Conservation (phyloP, 2,113 vertebrate species). For the Callospermophilus lateralis region DNA sequence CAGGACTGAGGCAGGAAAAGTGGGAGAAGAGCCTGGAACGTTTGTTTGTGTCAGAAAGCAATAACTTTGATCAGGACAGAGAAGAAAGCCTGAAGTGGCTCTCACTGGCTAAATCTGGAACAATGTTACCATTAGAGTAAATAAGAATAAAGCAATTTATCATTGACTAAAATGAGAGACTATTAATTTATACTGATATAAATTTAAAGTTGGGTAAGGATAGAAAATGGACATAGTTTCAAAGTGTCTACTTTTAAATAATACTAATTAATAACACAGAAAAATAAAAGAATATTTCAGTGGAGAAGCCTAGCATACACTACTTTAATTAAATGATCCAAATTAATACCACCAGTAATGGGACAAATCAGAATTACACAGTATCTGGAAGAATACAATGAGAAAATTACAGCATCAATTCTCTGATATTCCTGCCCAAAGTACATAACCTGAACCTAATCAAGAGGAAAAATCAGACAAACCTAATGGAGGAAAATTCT, state of each 20-base stretch:
- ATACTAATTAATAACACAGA: background rate
- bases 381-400: background rate
- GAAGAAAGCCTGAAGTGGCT: background rate
- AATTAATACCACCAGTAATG: background rate
- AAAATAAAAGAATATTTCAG: background rate
- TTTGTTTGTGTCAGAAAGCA: background rate
- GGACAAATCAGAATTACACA: background rate
- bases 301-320: background rate
- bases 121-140: background rate
- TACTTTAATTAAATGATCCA: background rate
- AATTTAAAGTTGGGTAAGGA: background rate
- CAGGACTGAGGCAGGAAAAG: background rate
- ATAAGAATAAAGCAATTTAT: background rate
- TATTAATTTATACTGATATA: background rate
- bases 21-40: background rate
- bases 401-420: background rate
- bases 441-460: background rate
- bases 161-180: background rate
- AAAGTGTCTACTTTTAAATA: background rate
- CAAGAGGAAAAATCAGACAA: background rate
- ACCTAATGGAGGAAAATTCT: background rate
- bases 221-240: background rate
- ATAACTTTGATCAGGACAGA: background rate
- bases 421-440: background rate
- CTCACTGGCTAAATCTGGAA: background rate